phyloP scores from a whole-genome alignment of 1,140 invertebrate species.

The Anoplolepis gracilipes region DNA sequence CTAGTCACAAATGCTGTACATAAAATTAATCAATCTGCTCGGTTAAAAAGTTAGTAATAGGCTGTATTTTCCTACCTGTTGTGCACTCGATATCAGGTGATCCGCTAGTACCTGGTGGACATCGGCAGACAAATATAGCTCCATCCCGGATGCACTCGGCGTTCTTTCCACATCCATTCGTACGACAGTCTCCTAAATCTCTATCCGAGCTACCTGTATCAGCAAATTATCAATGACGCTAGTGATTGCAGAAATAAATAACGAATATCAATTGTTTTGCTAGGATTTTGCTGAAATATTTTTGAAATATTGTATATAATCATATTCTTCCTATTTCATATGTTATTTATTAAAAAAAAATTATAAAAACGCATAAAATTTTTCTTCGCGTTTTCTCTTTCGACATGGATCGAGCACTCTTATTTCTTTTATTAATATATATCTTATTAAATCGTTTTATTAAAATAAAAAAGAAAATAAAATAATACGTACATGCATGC shows the following conservation, averaged over 20 bases:
- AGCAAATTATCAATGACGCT: slow-evolving; percentile 31
- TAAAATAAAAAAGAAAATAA: background rate
- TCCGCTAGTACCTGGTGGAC: slow-evolving; percentile 91
- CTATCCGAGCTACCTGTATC: slow-evolving; percentile 88
- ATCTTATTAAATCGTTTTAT: background rate
- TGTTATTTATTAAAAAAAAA: background rate
- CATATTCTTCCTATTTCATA: background rate
- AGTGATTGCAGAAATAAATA: background rate
- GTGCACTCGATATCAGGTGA: slow-evolving; percentile 91
- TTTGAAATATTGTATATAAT: background rate
- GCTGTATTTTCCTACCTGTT: slow-evolving; percentile 89
- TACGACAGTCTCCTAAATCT: slow-evolving; percentile 91
- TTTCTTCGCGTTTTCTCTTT: background rate
- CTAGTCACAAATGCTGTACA: slow-evolving; percentile 85
- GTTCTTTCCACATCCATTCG: slow-evolving; percentile 92
- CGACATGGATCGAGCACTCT: background rate
- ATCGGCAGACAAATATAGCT: slow-evolving; percentile 93
- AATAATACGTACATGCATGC: slow-evolving; percentile 90
- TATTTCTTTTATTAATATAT: background rate
- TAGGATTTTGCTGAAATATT: background rate
- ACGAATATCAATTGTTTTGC: background rate
- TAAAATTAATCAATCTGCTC: slow-evolving; percentile 80
- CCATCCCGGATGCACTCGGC: slow-evolving; percentile 93
- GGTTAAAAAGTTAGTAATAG: slow-evolving; percentile 77
- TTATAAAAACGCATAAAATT: background rate